Conservation (phyloP, 2,797 vertebrate species). For the Enteromius radiatus region DNA sequence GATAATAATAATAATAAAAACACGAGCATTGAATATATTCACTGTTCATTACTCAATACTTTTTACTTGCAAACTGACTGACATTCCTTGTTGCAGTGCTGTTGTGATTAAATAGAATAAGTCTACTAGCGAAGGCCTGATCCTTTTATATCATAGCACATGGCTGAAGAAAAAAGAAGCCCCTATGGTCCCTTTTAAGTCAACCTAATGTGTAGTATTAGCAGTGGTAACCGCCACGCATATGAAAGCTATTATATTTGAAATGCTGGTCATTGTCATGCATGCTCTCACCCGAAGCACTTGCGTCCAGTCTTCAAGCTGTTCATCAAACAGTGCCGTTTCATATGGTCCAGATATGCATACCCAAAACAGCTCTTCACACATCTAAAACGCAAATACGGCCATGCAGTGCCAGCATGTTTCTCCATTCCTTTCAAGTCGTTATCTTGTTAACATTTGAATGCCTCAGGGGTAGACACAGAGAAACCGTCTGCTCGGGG, state of each 20-base stretch:
- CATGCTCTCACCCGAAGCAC: constrained; percentile 13
- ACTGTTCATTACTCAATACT: not conserved
- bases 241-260: constrained; percentile 17
- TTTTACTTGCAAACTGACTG: not conserved
- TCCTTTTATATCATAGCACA: constrained; percentile 6
- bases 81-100: not conserved
- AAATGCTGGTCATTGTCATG: constrained; percentile 38
- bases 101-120: not conserved
- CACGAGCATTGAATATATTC: not conserved
- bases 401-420: constrained; percentile 36
- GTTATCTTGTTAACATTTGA: constrained; percentile 68
- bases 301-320: constrained; percentile 26
- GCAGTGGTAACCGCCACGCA: constrained; percentile 22
- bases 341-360: constrained; percentile 38
- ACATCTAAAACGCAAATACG: constrained; percentile 45
- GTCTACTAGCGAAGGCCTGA: not conserved
- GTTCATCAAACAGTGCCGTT: constrained; percentile 54
- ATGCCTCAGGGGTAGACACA: constrained; percentile 49
- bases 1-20: not conserved
- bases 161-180: constrained; percentile 8
- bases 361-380: constrained; percentile 23
- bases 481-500: constrained; percentile 23
- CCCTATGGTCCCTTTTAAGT: constrained; percentile 22
- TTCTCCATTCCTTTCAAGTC: constrained; percentile 58
- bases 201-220: constrained; percentile 25